Base-by-base conservation (phyloP, 2,113 vertebrate species). In the Heterotis niloticus region DNA sequence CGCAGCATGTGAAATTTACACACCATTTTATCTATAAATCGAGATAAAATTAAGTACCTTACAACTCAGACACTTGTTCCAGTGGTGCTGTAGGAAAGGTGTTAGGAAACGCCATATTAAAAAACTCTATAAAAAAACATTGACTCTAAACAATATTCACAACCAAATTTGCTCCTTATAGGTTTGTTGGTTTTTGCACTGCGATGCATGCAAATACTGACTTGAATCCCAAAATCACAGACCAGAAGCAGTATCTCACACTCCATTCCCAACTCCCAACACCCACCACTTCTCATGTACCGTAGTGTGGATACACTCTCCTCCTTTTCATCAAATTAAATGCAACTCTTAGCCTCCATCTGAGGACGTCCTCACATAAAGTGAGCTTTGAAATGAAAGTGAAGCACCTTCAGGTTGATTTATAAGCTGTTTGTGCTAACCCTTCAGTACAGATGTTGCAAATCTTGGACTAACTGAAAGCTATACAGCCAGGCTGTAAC, bases 341-440 rank as follows among this genome's bases (percentile, higher is more conserved):
- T 64, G 11, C 14, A 24, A n/a, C 73, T 52, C 64, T 28, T 54
- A 70, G 17, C 62, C 67, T 62, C 67, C 28, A 51, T 69, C 77
- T 62, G 67, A 59, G 62, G 12, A n/a, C 67, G 57, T 69, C 57
- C 16, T 62, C 77, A 54, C 23, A 14, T 26, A 34, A 57, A 34
- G 66, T 20, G 9, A 34, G 66, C 29, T 44, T 56, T 71, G 11
- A 62, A 28, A 71, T 34, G 77, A 77, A 76, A 69, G 4, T 62
- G 1, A 76, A 54, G 12, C n/a, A 17, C 67, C 67, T 64, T 65
- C 20, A 65, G 17, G 67, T 34, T 72, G 64, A 67, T 81, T 67
- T 26, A 78, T 29, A 54, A n/a, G 24, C 29, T 24, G 57, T 51
- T 51, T 65, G 20, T 64, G 29, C 67, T 24, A 17, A n/a, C 11